phyloP scores from a whole-genome alignment of 1,140 invertebrate species.

The Drosophila pachea region DNA sequence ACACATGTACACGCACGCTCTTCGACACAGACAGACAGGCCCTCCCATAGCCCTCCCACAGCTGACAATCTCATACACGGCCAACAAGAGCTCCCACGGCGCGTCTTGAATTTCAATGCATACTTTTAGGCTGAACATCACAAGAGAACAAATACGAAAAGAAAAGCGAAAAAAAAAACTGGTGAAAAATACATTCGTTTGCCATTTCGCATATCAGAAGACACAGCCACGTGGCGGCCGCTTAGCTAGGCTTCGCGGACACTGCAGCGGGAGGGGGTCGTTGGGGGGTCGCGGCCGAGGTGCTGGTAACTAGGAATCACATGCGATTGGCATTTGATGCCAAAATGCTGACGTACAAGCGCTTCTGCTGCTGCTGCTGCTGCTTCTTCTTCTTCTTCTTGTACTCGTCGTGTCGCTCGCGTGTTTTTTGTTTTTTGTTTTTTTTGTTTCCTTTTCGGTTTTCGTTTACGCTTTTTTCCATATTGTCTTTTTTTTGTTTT shows the following conservation, averaged over 20 bases:
- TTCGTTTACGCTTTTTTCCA: slow-evolving; percentile 18
- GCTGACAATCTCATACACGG: slow-evolving; percentile 23
- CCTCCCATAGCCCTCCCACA: background rate
- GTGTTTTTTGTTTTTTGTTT: slow-evolving; percentile 25
- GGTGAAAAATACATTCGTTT: slow-evolving; percentile 68
- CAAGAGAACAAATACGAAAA: background rate
- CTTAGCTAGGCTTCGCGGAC: too few relatives aligned
- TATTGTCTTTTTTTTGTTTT: slow-evolving; percentile 59
- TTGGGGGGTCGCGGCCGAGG: slow-evolving; percentile 2
- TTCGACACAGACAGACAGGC: background rate
- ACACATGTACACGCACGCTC: background rate
- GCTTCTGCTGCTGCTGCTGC: slow-evolving; percentile 30
- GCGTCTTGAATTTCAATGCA: slow-evolving; percentile 76
- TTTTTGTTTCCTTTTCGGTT: slow-evolving; percentile 14
- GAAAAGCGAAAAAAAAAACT: slow-evolving; percentile 46
- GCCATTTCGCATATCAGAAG: slow-evolving; percentile 62
- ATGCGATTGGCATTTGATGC: slow-evolving; percentile 75
- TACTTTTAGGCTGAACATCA: slow-evolving; percentile 61
- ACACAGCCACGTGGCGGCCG: background rate
- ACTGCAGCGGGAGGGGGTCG: background rate
- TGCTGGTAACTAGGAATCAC: slow-evolving; percentile 59
- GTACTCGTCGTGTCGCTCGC: slow-evolving; percentile 30
- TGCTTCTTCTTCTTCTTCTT: slow-evolving; percentile 36
- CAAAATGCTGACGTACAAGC: slow-evolving; percentile 70
- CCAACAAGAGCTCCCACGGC: slow-evolving; percentile 41